Base-by-base conservation (phyloP, 2,797 vertebrate species). In the Microctenopoma steveboyesi region DNA sequence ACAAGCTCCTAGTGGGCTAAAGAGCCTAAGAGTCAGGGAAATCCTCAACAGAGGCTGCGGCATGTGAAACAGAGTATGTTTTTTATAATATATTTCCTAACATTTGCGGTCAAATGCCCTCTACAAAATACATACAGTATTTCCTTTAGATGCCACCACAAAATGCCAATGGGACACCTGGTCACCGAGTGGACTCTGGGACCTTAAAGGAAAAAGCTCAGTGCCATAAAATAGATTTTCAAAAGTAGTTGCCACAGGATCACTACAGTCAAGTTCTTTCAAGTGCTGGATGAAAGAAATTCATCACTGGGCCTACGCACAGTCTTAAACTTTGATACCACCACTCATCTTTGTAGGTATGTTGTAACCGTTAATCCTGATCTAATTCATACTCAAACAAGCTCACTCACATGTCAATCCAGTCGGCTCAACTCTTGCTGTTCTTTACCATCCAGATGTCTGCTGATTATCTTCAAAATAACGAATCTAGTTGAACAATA, bases 371-470 rank as follows among this genome's bases (percentile, higher is more conserved):
- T 37, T 56, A 18, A 39, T 49, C 33, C 12, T 57, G 28, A 76
- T 68, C 14, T 15, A 48, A 72, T 69, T 22, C 47, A 40, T 52
- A 54, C 35, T 39, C 11, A 67, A 73, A 68, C 22, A 28, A 73
- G 39, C 37, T 54, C 27, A 30, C 15, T 58, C 25, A 47, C 12
- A 10, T 0, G 33, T 46, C 7, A 7, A 48, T 40, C 22, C 30
- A 25, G 12, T 64, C 30, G 18, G 1, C 25, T 65, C 40, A 58
- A 28, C 22, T 25, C 9, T 4, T 46, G n/a, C 22, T 25, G 39
- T 14, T 57, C 40, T 42, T 6, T 33, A 46, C 12, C 22, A 2
- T 5, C 10, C 9, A 48, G 35, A 8, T 37, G 10, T 18, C 9
- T 2, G 13, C 39, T 61, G 10, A 16, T 65, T 2, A 64, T 1